Evolutionary conservation across 1,140 invertebrate genomes (phyloP).

Genomic region (Metopolophium dirhodum): DNA sequence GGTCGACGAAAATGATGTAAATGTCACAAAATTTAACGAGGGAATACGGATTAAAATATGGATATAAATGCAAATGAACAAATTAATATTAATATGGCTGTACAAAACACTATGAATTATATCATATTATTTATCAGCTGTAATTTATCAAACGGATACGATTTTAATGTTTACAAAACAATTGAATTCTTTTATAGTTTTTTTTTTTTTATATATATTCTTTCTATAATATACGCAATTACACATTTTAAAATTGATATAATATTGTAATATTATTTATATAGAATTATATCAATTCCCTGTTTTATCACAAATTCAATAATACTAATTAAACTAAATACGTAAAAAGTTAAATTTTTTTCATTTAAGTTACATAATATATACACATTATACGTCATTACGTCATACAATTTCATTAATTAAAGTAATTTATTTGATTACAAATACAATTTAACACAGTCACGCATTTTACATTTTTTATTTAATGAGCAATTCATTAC

Average conservation of each 20-base stretch:
- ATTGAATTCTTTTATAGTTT: neutral
- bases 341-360: no score
- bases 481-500: neutral
- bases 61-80: slow-evolving; percentile 6
- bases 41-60: neutral
- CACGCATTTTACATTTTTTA: neutral
- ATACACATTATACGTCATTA: no score
- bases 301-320: neutral
- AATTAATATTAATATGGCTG: neutral
- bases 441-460: neutral
- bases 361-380: neutral
- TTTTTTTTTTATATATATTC: neutral
- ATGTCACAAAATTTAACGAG: neutral
- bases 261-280: neutral
- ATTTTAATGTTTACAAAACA: neutral
- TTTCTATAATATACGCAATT: neutral
- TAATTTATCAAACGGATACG: neutral
- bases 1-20: neutral
- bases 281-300: neutral
- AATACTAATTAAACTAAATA: no score
- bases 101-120: neutral
- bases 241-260: neutral
- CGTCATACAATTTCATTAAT: neutral
- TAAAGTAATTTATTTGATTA: neutral
- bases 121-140: neutral